Percentiles rank a stretch among this genome's conserved stretches.
phyloP scores from a whole-genome alignment of 2,797 vertebrate species.

The Malacoctenus gilli region DNA sequence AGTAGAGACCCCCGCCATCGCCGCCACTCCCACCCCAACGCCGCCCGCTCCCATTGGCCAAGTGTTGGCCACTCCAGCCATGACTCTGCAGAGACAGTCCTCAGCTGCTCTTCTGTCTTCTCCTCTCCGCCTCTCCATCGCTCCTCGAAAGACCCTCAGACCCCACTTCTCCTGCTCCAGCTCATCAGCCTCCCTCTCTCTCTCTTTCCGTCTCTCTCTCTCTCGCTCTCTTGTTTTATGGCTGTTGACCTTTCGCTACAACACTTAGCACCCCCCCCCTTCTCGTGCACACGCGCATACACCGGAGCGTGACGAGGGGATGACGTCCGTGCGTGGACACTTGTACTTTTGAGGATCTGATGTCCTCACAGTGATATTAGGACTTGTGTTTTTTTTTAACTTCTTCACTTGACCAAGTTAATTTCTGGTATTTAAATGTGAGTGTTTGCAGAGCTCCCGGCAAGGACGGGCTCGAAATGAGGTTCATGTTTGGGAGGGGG shows the following conservation, averaged over 20 bases:
- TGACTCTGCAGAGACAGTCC: slow-evolving; percentile 65
- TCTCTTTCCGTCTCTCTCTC: slow-evolving; percentile 30
- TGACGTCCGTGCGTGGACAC: slow-evolving; percentile 18
- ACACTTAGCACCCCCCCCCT: slow-evolving; percentile 62
- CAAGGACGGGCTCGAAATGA: too few species aligned
- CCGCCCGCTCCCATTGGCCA: slow-evolving; percentile 29
- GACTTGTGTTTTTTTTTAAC: slow-evolving; percentile 34
- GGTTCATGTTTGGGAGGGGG: slow-evolving; percentile 1
- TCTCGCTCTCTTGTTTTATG: slow-evolving; percentile 58
- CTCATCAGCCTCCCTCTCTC: slow-evolving; percentile 57
- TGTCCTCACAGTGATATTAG: slow-evolving; percentile 29
- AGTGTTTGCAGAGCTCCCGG: neutral
- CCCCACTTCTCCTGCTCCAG: slow-evolving; percentile 52
- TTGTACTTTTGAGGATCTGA: slow-evolving; percentile 34
- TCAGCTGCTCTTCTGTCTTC: slow-evolving; percentile 55
- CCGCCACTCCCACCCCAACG: neutral
- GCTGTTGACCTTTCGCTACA: slow-evolving; percentile 76
- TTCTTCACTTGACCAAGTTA: slow-evolving; percentile 17
- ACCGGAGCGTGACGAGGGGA: slow-evolving; percentile 34
- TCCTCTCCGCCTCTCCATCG: slow-evolving; percentile 57
- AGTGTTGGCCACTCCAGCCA: slow-evolving; percentile 62
- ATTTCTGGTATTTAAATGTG: slow-evolving; percentile 12
- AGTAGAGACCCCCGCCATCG: slow-evolving; percentile 1
- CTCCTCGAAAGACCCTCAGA: slow-evolving; percentile 67
- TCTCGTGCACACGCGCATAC: slow-evolving; percentile 11